Base-by-base conservation (phyloP, 1,140 invertebrate species). In the Olivierus martensii region DNA sequence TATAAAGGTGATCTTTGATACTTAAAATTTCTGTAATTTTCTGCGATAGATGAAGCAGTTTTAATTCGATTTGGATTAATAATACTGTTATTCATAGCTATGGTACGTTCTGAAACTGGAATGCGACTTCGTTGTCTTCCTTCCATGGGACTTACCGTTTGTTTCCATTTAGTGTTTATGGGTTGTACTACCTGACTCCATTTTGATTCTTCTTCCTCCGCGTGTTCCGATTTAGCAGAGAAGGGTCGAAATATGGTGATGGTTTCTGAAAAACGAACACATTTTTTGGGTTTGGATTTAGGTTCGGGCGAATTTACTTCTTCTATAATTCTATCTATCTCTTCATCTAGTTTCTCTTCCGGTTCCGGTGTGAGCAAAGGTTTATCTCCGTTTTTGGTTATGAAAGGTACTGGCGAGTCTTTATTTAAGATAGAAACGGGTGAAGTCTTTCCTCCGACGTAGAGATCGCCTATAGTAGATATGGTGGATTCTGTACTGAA, bases 231-330 rank as follows among this genome's bases (percentile, higher is more conserved):
- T 10, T 22, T 42, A 9, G 38, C 37, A 7, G 50, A 15, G 17
- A 48, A 12, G 18, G 39, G 28, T 11, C 47, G 6, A 17, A 17
- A 56, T 45, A 56, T 49, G 2, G 55, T 56, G 10, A 56, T 3
- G 22, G 55, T 49, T 9, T 56, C 55, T 7, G 51, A 38, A 56
- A 56, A 56, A 21, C 55, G 18, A 3, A 56, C 55, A 1, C 9
- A 38, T 41, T 52, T 56, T 9, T 14, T 19, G 35, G 21, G 36
- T 36, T 18, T 12, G 5, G 35, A 5, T 37, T 22, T n/a, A 7
- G 18, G n/a, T 21, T 21, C 14, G 19, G 12, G 34, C 35, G 52
- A 41, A 19, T 35, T 14, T 15, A 19, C 17, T 10, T 9, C 11
- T n/a, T n/a, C 6, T 35, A 15, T 3, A 17, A 56, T 49, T 34